Evolutionary conservation across 2,797 vertebrate genomes (phyloP), one percentile per base, ranked within the genome.

Genomic region (Enteromius thamalakanensis): DNA sequence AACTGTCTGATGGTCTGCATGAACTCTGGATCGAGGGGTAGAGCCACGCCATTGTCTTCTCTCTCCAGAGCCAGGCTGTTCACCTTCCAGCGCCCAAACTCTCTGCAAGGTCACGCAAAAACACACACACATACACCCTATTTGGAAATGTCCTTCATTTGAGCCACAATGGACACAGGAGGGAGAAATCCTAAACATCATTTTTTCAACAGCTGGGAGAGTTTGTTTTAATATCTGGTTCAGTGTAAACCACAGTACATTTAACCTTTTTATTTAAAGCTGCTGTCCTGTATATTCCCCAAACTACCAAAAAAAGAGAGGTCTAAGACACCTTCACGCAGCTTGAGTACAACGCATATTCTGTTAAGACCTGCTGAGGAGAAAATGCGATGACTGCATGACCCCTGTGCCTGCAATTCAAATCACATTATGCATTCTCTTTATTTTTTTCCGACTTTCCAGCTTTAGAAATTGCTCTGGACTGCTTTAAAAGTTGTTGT

Each of bases 41-140:
- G 90, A 34, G 96, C 95, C 81, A 97, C 95, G 88, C 97, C 97
- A 88, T 97, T 98, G 91, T 98, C 96, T 89, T 96, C 96, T 91
- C 97, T 96, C 92, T 99, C 98, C 82, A 98, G 95, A 78, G 96
- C 97, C 89, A 99, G 93, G 85, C 97, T 99, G 94, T 97, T 99
- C 93, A 99, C 98, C 94, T 98, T 99, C 98, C 98, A 99, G 91
- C 98, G 97, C 90, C 97, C 98, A 92, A 99, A 99, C 94, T 99
- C 97, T 91, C 98, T 99, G 95, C 91, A 94, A 97, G 86, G 87
- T 90, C 89, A 93, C 74, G 92, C 76, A 92, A 60, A 69, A 87
- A 90, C 80, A 87, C 86, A 90, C 80, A 87, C 86, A 65, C 72
- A 72, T 65, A 26, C 17, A 67, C 76, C 70, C 68, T 23, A 49